phyloP scores from a whole-genome alignment of 2,113 vertebrate species.

The Hippoglossus stenolepis region DNA sequence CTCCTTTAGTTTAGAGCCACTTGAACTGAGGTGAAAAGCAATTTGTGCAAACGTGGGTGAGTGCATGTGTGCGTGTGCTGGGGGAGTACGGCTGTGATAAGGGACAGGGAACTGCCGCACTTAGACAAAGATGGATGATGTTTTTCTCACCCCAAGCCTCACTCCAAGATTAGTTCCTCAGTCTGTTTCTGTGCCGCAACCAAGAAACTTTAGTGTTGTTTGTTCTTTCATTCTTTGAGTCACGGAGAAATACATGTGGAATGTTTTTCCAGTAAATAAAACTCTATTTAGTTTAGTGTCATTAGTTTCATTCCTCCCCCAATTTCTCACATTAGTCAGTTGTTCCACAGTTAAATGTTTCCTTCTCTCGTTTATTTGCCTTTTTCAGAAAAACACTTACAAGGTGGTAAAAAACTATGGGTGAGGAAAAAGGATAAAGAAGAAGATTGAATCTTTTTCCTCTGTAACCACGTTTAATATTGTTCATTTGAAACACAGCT shows the following conservation, averaged over 20 bases:
- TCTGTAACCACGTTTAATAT: too few relatives aligned
- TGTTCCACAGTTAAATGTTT: neutral
- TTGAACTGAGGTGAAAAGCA: constrained; percentile 62
- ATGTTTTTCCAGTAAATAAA: constrained; percentile 56
- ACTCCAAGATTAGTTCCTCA: constrained; percentile 60
- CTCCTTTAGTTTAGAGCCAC: constrained; percentile 43
- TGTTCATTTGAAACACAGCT: neutral
- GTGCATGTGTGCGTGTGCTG: constrained; percentile 27
- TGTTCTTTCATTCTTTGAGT: constrained; percentile 12
- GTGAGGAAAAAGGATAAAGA: neutral
- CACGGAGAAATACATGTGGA: constrained; percentile 27
- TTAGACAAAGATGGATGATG: constrained; percentile 78
- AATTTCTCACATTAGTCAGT: constrained; percentile 12
- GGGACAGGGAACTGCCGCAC: constrained; percentile 71
- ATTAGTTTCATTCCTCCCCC: neutral
- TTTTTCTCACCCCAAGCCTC: constrained; percentile 72
- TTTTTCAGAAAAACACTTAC: constrained; percentile 12
- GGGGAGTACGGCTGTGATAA: constrained; percentile 76
- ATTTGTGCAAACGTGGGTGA: constrained; percentile 25
- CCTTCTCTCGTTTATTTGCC: neutral
- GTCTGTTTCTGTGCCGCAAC: constrained; percentile 15
- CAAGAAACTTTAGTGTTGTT: constrained; percentile 14
- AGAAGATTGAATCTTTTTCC: too few relatives aligned
- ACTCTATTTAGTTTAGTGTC: constrained; percentile 8
- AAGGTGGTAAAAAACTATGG: too few relatives aligned